Evolutionary conservation across 1,140 invertebrate genomes (phyloP), one percentile per base, ranked within the genome.

Genomic region (Eriocheir sinensis): DNA sequence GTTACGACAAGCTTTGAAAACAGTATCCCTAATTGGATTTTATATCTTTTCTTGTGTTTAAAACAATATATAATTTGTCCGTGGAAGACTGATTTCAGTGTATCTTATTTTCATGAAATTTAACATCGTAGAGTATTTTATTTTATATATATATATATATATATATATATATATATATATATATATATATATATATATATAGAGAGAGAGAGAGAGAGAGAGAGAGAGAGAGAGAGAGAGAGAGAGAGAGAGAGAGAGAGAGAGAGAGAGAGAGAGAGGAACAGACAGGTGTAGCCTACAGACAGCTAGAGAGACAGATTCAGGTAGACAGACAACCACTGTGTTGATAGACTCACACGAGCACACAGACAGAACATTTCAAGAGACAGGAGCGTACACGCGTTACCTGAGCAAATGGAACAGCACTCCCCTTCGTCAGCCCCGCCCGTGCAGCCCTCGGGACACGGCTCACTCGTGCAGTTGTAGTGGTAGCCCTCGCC

Each of bases 391-490:
- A 48, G 60, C 6, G 12, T 81, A 92, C 38, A 34, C 32, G 40
- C 32, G 17, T 3, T 89, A 89, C 92, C 85, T 60, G 92, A 93
- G 34, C 92, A 93, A n/a, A 93, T 93, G 34, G 92, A 93, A 32
- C 92, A 93, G 32, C 92, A 93, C 30, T 93, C 92, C 9, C 92
- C 92, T 34, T 93, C 48, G 34, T 89, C 83, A 2, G 92, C 83
- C 0, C 44, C 92, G 0, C 92, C 92, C 15, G 44, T 93, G 85
- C 92, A 93, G 3, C 83, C 92, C n/a, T 93, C 92, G 3, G 83
- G 92, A 79, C 92, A 93, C 17, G 17, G 85, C 27, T 93, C 92
- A 72, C 85, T 93, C 15, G 92, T 79, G n/a, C 92, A 93, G 53
- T 93, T 72, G 92, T 93, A 93, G 30, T 93, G 32, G 27, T 32